Conservation (phyloP, 1,140 invertebrate species). For the Leucophenga varia region DNA sequence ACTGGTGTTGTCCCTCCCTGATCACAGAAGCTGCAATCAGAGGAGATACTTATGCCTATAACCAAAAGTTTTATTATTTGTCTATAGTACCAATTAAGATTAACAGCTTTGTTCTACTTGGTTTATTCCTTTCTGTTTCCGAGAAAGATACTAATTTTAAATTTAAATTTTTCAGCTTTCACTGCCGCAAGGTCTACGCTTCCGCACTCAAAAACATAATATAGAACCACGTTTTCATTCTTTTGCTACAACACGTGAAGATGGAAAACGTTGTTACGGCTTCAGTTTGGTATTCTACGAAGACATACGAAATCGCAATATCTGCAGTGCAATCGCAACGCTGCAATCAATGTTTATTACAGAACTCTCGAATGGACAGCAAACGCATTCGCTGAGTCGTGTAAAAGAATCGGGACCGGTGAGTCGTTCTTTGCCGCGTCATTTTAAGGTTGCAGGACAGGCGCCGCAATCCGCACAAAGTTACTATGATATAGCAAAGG, state of each 20-base stretch:
- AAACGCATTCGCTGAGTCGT: slow-evolving; percentile 63
- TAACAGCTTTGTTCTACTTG: too few species aligned
- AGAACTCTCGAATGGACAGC: slow-evolving; percentile 80
- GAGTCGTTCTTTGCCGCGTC: slow-evolving; percentile 79
- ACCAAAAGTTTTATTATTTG: too few species aligned
- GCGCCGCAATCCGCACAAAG: slow-evolving; percentile 72
- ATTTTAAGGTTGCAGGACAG: slow-evolving; percentile 82
- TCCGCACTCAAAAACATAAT: slow-evolving; percentile 91
- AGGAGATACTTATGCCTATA: too few species aligned
- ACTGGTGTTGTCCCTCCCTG: too few species aligned
- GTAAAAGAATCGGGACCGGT: slow-evolving; percentile 62
- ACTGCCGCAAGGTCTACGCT: slow-evolving; percentile 88
- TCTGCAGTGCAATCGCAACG: slow-evolving; percentile 92
- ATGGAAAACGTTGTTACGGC: slow-evolving; percentile 91
- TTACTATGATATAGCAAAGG: slow-evolving; percentile 91
- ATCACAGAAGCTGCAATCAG: too few species aligned
- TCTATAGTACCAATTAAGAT: too few species aligned
- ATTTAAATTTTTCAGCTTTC: slow-evolving; percentile 85
- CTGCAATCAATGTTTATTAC: slow-evolving; percentile 89
- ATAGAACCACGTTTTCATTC: slow-evolving; percentile 91
- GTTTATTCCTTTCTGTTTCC: too few species aligned
- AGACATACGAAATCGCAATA: slow-evolving; percentile 86
- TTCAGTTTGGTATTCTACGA: slow-evolving; percentile 95
- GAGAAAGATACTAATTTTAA: too few species aligned
- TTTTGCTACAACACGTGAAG: slow-evolving; percentile 95